A percentile compares a stretch with the other conserved stretches of the same genome.
phyloP scores from a whole-genome alignment of 2,113 vertebrate species.

The Grantiella picta region DNA sequence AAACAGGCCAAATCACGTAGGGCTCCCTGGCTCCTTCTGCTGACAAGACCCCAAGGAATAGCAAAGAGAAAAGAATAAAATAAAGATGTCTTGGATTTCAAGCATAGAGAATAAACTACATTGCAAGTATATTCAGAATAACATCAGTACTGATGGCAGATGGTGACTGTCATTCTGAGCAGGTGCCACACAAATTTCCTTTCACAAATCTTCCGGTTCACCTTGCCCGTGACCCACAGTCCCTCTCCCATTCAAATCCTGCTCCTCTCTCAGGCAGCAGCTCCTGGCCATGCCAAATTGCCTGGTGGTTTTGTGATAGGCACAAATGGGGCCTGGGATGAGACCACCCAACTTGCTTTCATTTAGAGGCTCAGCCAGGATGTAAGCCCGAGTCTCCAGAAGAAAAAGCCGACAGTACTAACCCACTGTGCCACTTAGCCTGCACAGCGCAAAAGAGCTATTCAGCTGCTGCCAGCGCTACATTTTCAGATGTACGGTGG shows the following conservation, averaged over 20 bases:
- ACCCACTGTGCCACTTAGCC: slow-evolving; percentile 61
- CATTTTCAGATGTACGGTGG: neutral
- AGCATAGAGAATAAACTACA: neutral
- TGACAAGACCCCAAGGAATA: neutral
- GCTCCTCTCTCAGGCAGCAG: slow-evolving; percentile 16
- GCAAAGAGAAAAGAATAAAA: neutral
- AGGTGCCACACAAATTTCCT: neutral
- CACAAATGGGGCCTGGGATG: slow-evolving; percentile 40
- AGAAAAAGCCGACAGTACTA: slow-evolving; percentile 47
- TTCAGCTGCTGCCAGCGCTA: slow-evolving; percentile 24
- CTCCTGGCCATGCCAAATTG: slow-evolving; percentile 21
- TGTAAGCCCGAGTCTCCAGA: slow-evolving; percentile 4
- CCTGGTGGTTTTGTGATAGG: slow-evolving; percentile 53
- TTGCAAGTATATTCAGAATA: neutral
- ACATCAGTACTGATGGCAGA: neutral
- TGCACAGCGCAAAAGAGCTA: slow-evolving; percentile 25
- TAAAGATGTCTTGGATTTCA: neutral
- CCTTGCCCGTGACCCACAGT: neutral
- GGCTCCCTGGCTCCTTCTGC: neutral
- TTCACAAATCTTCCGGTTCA: neutral
- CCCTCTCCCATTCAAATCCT: neutral
- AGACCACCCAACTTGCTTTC: slow-evolving; percentile 74
- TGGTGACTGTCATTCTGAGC: neutral
- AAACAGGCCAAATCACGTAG: neutral
- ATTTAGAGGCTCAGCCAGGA: slow-evolving; percentile 41